A percentile compares a stretch with the other conserved stretches of the same genome.
Conservation (phyloP, 2,888 invertebrate species). For the Dromius quadrimaculatus region DNA sequence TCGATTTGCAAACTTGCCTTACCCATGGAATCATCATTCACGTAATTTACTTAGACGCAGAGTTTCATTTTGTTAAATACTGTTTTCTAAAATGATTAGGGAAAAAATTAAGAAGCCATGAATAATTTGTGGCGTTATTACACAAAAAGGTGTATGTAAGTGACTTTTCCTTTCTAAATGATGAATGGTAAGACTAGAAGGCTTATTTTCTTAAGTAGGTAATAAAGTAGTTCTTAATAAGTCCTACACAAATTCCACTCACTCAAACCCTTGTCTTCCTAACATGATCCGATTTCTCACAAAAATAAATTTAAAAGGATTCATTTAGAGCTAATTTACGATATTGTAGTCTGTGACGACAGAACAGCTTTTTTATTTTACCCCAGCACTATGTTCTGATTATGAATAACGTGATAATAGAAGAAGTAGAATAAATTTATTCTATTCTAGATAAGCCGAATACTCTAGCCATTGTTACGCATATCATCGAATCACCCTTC, state of each 20-base stretch:
- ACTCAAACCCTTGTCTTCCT: background rate
- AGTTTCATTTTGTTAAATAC: too few species aligned
- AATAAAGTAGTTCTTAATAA: too few species aligned
- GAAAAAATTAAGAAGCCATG: too few species aligned
- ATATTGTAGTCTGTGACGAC: background rate
- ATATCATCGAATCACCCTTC: slow-evolving; percentile 27
- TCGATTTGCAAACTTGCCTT: too few species aligned
- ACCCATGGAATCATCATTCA: too few species aligned
- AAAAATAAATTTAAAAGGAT: background rate
- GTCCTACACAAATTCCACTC: background rate
- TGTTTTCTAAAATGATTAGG: too few species aligned
- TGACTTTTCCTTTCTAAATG: too few species aligned
- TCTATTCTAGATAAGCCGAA: slow-evolving; percentile 5
- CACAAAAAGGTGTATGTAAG: too few species aligned
- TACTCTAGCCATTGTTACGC: slow-evolving; percentile 2
- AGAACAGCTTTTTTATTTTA: background rate
- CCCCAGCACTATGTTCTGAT: slow-evolving; percentile 5
- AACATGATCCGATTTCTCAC: background rate
- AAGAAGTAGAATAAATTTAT: slow-evolving; percentile 18
- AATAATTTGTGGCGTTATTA: too few species aligned
- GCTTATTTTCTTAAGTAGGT: too few species aligned
- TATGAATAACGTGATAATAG: slow-evolving; percentile 32
- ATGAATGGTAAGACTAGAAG: too few species aligned
- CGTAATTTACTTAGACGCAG: too few species aligned
- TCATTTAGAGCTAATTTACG: slow-evolving; percentile 16